Evolutionary conservation across 1,140 invertebrate species (phyloP).

Genomic region (Pachyrhynchus sulphureomaculatus): DNA sequence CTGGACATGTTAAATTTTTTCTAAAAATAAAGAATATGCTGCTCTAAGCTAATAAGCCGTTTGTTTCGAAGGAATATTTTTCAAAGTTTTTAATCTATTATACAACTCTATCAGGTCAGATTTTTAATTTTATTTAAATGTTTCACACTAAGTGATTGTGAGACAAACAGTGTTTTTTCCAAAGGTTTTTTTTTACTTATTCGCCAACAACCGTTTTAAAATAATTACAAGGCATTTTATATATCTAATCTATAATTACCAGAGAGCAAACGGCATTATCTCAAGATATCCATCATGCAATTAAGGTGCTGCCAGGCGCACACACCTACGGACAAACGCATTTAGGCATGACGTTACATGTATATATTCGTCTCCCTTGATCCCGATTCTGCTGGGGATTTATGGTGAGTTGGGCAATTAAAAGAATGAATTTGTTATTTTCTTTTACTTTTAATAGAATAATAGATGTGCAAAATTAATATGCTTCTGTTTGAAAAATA

Average conservation of each 20-base stretch:
- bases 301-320: slow-evolving; percentile 12
- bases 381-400: slow-evolving; percentile 3
- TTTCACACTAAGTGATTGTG: too few relatives aligned
- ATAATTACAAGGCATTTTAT: slow-evolving; percentile 11
- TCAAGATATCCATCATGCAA: slow-evolving; percentile 14
- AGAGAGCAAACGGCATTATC: not conserved
- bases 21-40: too few relatives aligned
- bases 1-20: too few relatives aligned
- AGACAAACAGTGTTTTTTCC: too few relatives aligned
- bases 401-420: slow-evolving; percentile 4
- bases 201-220: not conserved
- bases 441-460: too few relatives aligned
- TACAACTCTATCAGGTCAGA: too few relatives aligned
- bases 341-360: slow-evolving; percentile 9
- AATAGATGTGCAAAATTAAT: too few relatives aligned
- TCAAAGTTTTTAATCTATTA: too few relatives aligned
- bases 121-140: too few relatives aligned
- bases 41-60: too few relatives aligned
- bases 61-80: too few relatives aligned
- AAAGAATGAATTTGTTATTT: not conserved
- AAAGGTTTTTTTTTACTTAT: not conserved
- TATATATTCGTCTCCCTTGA: not conserved
- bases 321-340: slow-evolving; percentile 14
- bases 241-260: slow-evolving; percentile 16
- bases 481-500: too few relatives aligned